Base-by-base conservation (phyloP, 2,888 invertebrate genomes). In the Acronicta psi region DNA sequence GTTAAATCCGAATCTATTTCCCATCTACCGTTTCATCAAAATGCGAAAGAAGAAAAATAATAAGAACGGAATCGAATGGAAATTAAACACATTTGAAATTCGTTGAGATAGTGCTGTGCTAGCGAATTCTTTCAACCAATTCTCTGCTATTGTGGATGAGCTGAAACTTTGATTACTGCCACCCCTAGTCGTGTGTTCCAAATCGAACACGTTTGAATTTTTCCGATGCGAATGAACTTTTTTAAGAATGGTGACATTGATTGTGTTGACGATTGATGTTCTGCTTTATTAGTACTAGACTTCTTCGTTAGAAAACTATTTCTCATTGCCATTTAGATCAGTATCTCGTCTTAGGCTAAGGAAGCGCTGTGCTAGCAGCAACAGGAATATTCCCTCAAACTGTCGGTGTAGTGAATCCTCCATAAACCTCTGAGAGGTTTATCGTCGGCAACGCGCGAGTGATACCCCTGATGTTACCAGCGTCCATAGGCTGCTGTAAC, bases 41-140 rank as follows among this genome's bases (percentile, higher is more conserved):
- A 59, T 58, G 46, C 29, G 4, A 57, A 40, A 29, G 73, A 59
- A 75, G 59, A 68, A 73, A 75, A 67, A 73, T 62, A 75, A 75
- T 75, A 59, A 64, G 73, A 73, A 59, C 38, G 44, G 61, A 72
- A 73, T 69, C 53, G 76, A 75, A 65, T 59, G 59, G 65, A 65
- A 75, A 73, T 73, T 73, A 73, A 73, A 73, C 73, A 69, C 70
- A 69, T 52, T 62, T 40, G 62, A 50, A 73, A 75, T 72, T 58
- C 73, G 59, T 49, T 58, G 61, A 40, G 56, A 59, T 58, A 65
- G 65, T 61, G 76, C 76, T 69, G 46, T 37, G 47, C 25, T 37
- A n/a, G 76, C 55, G 41, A 20, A 44, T 60, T 62, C 73, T 62
- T 73, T 65, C 45, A 58, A 68, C 73, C 68, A 42, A 42, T 50